Conservation (phyloP, 2,113 vertebrate species). For the Gulo gulo region DNA sequence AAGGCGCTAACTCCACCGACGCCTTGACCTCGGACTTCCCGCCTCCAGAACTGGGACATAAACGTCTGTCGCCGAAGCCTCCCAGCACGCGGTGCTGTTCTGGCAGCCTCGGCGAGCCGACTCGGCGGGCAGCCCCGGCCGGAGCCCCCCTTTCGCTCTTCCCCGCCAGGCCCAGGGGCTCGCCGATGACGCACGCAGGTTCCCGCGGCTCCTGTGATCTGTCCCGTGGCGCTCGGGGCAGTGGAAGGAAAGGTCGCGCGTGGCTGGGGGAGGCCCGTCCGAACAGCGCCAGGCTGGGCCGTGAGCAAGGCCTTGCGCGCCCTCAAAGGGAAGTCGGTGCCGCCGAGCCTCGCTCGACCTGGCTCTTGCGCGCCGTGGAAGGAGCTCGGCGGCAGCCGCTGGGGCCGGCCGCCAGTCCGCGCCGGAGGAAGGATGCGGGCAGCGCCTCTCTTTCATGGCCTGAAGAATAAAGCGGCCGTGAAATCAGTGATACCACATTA, state of each 20-base stretch:
- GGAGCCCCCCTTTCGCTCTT: rapidly evolving
- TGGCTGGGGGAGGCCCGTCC: rapidly evolving
- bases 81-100: rapidly evolving
- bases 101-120: neutral
- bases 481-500: conserved; percentile 60
- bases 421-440: neutral
- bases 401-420: neutral
- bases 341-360: rapidly evolving
- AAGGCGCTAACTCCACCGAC: rapidly evolving
- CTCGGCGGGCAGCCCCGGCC: rapidly evolving
- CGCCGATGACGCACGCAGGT: rapidly evolving
- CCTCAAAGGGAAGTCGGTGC: neutral
- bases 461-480: neutral
- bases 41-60: neutral
- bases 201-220: rapidly evolving
- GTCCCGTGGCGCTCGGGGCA: rapidly evolving
- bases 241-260: rapidly evolving
- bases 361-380: neutral
- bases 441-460: neutral
- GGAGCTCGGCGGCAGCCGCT: neutral
- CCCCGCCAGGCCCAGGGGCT: neutral
- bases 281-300: no score
- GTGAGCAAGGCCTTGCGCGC: neutral
- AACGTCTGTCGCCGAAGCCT: neutral
- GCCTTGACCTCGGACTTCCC: neutral